Conservation (phyloP, 2,113 vertebrate species). For the Suricata suricatta region DNA sequence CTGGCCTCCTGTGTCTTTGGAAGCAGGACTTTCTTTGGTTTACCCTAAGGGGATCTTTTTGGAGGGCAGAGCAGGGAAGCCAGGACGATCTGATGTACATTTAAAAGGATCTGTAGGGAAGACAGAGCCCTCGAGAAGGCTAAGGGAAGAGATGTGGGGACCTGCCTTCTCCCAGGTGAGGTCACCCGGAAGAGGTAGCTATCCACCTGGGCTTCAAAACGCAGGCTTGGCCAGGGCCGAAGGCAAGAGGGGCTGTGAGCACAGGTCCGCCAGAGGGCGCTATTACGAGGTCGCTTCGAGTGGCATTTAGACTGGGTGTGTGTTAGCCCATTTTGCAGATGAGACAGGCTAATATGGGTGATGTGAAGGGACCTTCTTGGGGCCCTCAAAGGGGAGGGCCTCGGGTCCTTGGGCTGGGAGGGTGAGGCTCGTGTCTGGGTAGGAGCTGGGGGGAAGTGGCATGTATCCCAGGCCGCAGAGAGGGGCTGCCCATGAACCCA, state of each 20-base stretch:
- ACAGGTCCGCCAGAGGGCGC: neutral
- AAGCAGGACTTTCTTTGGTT: neutral
- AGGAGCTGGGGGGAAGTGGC: neutral
- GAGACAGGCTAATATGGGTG: neutral
- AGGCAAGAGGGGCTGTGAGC: neutral
- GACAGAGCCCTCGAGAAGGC: neutral
- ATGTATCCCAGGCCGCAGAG: neutral
- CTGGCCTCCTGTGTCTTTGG: neutral
- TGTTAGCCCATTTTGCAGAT: neutral
- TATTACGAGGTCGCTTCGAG: neutral
- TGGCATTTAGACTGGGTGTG: neutral
- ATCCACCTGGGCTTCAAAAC: neutral
- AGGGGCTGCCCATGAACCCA: neutral
- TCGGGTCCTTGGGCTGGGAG: neutral
- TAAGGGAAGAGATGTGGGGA: neutral
- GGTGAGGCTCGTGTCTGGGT: neutral
- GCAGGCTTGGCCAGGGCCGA: neutral
- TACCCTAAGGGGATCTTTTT: neutral
- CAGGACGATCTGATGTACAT: neutral
- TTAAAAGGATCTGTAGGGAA: neutral
- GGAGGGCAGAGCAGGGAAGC: neutral
- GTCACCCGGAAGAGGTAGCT: neutral
- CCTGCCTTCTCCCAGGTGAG: neutral
- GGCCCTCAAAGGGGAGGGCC: neutral
- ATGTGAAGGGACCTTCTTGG: neutral